These are phyloP conservation scores for Manis pentadactyla DNA, from an alignment of 2,797 vertebrate species.

Conservation along the genomic window DNA sequence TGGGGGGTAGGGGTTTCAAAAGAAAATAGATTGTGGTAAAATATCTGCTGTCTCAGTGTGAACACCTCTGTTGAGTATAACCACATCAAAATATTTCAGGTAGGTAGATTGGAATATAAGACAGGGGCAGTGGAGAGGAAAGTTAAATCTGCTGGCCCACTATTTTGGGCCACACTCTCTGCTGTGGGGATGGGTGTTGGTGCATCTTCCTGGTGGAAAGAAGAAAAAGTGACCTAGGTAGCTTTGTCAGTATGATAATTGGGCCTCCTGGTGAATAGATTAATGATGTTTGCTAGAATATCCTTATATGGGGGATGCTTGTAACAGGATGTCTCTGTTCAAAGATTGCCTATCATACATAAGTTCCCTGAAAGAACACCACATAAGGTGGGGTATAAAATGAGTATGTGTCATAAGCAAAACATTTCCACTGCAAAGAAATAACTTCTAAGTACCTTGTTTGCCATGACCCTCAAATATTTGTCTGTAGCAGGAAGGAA, in stretches of 20 bases:
- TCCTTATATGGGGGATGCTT: not conserved
- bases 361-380: not conserved
- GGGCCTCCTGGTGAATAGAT: not conserved
- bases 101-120: not conserved
- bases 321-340: not conserved
- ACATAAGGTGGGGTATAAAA: not conserved
- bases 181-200: fast-evolving
- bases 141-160: not conserved
- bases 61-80: not conserved
- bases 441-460: not conserved
- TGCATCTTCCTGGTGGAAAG: not conserved
- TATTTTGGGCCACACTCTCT: not conserved
- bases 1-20: not conserved
- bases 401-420: not conserved
- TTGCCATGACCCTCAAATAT: not conserved
- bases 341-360: not conserved
- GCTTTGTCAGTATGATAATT: not conserved
- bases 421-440: not conserved
- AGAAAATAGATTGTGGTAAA: not conserved
- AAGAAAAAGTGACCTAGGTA: not conserved
- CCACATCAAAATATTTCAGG: not conserved
- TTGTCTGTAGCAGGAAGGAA: not conserved
- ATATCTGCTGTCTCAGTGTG: not conserved
- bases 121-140: not conserved
- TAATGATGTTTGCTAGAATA: not conserved